A percentile compares a stretch with the other conserved stretches of the same genome.
Conservation (phyloP, 2,113 vertebrate species). For the Caranx ignobilis region DNA sequence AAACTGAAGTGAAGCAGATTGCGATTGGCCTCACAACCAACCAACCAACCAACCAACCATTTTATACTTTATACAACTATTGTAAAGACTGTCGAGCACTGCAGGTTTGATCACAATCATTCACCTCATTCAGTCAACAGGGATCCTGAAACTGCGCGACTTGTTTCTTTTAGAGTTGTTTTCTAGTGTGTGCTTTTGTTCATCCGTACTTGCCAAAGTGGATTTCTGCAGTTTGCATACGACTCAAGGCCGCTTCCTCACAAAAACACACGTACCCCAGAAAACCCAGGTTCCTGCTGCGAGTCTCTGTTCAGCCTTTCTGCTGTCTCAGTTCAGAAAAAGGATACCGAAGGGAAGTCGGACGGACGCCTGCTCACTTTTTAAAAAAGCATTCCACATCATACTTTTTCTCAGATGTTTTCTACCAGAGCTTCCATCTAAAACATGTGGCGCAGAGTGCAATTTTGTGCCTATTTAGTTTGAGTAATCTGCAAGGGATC, state of each 20-base stretch:
- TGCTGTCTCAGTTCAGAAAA: conserved; percentile 38
- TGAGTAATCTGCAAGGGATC: conserved; percentile 60
- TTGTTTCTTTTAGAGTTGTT: conserved; percentile 4
- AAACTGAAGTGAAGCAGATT: neutral
- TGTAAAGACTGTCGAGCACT: neutral
- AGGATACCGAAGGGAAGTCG: conserved; percentile 31
- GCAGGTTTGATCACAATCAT: conserved; percentile 3
- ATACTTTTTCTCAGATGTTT: conserved; percentile 33
- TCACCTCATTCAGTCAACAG: neutral
- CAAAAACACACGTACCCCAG: conserved; percentile 15
- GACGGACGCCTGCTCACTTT: conserved; percentile 23
- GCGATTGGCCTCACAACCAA: neutral
- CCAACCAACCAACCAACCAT: neutral
- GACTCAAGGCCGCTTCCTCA: conserved; percentile 30
- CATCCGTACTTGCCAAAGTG: conserved; percentile 2
- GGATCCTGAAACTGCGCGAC: neutral
- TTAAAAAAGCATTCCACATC: conserved; percentile 43
- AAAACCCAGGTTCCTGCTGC: conserved; percentile 17
- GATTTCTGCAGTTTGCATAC: conserved; percentile 33
- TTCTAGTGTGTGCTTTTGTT: conserved; percentile 6
- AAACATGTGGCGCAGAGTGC: conserved; percentile 60
- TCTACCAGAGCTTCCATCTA: conserved; percentile 49
- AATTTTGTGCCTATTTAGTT: conserved; percentile 70
- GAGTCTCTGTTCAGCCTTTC: conserved; percentile 35
- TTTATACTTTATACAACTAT: conserved; percentile 1